phyloP scores from a whole-genome alignment of 2,797 vertebrate genomes.

The Bryconaethiops microstoma region DNA sequence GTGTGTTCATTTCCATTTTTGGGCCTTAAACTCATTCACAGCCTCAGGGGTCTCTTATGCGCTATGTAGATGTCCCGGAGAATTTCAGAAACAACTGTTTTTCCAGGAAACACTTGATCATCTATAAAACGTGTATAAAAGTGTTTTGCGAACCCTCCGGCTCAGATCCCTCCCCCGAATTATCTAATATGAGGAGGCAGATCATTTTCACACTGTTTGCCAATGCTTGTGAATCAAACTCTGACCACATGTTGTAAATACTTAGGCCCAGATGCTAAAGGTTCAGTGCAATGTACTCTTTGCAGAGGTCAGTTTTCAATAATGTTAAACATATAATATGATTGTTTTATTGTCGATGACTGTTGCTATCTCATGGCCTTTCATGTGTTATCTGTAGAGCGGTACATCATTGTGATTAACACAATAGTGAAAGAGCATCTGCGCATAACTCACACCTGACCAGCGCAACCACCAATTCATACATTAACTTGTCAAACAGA shows the following conservation, averaged over 20 bases:
- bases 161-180: constrained; percentile 11
- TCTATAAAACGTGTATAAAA: background rate
- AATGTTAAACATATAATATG: constrained; percentile 2
- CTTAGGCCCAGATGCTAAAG: background rate
- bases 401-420: background rate
- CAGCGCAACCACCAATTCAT: background rate
- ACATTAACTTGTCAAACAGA: background rate
- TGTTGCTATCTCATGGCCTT: background rate
- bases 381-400: background rate
- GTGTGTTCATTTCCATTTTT: constrained; percentile 36
- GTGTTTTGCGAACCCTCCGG: background rate
- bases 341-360: constrained; percentile 5
- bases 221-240: constrained; percentile 5
- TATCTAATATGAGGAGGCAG: constrained; percentile 32
- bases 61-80: constrained; percentile 32
- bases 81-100: constrained; percentile 35
- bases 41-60: constrained; percentile 28
- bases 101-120: constrained; percentile 33
- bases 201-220: constrained; percentile 17
- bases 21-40: constrained; percentile 19
- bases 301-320: background rate
- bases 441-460: constrained; percentile 5
- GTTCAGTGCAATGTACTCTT: background rate
- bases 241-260: constrained; percentile 29
- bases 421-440: constrained; percentile 2